Conservation (phyloP, 2,113 vertebrate genomes). For the Neolamprologus sp. region DNA sequence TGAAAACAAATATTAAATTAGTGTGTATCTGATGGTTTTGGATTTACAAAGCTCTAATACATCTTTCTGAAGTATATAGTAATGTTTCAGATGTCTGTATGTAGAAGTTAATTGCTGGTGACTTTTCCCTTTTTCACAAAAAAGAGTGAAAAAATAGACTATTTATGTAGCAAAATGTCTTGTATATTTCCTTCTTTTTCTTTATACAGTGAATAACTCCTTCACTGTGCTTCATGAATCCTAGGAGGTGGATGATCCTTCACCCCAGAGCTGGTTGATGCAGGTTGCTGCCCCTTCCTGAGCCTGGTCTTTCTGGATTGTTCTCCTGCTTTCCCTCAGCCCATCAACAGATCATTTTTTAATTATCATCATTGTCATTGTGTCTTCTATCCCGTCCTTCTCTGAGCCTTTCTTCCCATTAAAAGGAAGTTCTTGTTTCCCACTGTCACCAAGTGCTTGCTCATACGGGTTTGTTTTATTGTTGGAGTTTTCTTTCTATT, state of each 20-base stretch:
- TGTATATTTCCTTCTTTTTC: neutral
- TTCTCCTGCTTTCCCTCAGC: neutral
- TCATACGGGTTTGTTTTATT: neutral
- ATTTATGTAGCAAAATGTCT: neutral
- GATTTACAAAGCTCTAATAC: neutral
- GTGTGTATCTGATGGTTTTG: neutral
- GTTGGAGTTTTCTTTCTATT: neutral
- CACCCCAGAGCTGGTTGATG: neutral
- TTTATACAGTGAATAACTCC: neutral
- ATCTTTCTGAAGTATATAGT: neutral
- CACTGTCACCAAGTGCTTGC: neutral
- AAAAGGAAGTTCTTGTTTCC: neutral
- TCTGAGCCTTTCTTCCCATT: neutral
- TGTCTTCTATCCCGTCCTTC: neutral
- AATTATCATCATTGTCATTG: neutral
- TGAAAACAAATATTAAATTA: neutral
- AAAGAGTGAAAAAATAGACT: neutral
- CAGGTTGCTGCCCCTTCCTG: neutral
- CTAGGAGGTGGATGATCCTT: neutral
- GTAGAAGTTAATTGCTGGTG: neutral
- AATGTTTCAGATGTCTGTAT: neutral
- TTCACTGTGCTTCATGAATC: neutral
- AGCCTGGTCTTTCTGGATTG: neutral
- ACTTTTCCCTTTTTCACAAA: neutral
- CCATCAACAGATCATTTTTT: neutral